Evolutionary conservation across 2,113 vertebrate genomes (phyloP).

Genomic region (Stictonetta naevosa): DNA sequence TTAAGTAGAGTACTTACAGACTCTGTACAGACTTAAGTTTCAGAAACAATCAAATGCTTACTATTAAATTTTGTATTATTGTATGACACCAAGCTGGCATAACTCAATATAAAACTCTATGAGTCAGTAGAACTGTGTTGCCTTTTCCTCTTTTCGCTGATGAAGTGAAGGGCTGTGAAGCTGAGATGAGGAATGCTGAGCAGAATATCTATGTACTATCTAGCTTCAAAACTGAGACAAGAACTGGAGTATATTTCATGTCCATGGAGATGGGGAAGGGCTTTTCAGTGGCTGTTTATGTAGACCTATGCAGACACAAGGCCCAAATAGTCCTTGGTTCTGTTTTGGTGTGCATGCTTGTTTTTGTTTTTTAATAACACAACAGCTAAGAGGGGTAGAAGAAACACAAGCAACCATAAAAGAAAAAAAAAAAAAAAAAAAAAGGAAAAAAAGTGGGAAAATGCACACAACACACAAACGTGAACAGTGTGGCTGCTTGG

Average conservation of each 20-base stretch:
- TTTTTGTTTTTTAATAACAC: neutral
- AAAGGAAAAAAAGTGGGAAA: neutral
- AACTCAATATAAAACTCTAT: neutral
- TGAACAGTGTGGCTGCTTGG: neutral
- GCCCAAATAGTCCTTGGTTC: fast-evolving
- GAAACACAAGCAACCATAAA: fast-evolving
- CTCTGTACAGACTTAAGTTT: neutral
- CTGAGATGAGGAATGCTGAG: neutral
- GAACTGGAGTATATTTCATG: neutral
- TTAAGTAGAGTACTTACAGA: neutral
- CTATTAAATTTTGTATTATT: neutral
- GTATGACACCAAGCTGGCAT: neutral
- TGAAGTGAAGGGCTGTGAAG: neutral
- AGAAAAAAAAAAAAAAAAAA: neutral
- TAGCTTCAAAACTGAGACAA: neutral
- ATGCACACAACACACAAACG: neutral
- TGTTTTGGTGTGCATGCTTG: neutral
- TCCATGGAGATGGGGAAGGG: neutral
- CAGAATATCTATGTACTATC: fast-evolving
- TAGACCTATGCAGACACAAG: neutral
- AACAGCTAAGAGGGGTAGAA: neutral
- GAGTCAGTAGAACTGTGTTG: neutral
- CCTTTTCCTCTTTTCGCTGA: neutral
- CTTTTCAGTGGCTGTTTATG: neutral
- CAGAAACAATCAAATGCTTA: neutral